Evolutionary conservation across 2,888 invertebrate species (phyloP), one percentile per base, ranked within the genome.

Genomic region (Caenorhabditis auriculariae): DNA sequence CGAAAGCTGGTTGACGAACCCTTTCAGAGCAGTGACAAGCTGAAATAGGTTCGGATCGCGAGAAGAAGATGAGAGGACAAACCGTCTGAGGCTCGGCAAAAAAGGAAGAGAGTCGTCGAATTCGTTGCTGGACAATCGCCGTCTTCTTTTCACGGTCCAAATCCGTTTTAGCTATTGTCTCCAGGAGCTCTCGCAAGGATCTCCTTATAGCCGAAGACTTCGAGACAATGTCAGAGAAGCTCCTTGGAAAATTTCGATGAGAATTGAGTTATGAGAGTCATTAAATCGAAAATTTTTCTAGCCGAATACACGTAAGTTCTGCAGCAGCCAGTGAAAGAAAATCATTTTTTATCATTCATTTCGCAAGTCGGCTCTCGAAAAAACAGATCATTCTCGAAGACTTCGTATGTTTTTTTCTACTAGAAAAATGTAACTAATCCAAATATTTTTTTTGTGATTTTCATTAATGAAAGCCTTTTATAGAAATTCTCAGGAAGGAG

Each of bases 131-230:
- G n/a, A 32, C 35, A 12, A 12, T n/a, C n/a, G 35, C n/a, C 9
- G 35, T 12, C n/a, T 32, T 32, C n/a, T 32, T 9, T n/a, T 32
- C 35, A 12, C n/a, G 9, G 35, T 32, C 35, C n/a, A 32, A 12
- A 32, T 32, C 37, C 28, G 32, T 46, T n/a, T 26, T 26, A 24
- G 44, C 6, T 28, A 46, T 37, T 15, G 48, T 29, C 17, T 46
- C 28, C 0, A 52, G n/a, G 21, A 57, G 48, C 28, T 57, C 57
- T 4, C 28, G 44, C 44, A 52, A 26, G 7, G 52, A 24, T 5
- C 63, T 41, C 12, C 65, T 42, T 24, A 66, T 50, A n/a, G 60
- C 51, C 0, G 54, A 51, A 26, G 65, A 66, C 23, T 60, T 51
- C 19, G 19, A 37, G 21, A 63, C 52, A 6, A 62, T 48, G 17